Percentiles rank a stretch among this genome's conserved stretches.
These are phyloP conservation scores for Palloptera scutellata DNA, from an alignment of 2,888 invertebrate species.

Conservation along the genomic window DNA sequence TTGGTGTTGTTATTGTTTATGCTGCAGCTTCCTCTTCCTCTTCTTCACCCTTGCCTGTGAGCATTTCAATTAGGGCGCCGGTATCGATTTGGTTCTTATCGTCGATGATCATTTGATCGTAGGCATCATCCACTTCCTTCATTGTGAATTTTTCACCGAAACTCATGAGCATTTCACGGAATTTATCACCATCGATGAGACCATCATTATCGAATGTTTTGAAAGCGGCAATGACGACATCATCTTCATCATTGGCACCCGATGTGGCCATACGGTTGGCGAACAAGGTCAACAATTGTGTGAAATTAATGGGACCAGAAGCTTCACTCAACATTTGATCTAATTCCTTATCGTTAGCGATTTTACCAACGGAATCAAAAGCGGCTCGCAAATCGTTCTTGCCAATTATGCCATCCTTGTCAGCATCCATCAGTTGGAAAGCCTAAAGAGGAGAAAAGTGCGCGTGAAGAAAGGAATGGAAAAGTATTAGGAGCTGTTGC, in stretches of 20 bases:
- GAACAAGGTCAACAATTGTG: conserved; percentile 90
- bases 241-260: conserved; percentile 88
- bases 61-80: conserved; percentile 83
- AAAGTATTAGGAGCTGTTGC: neutral
- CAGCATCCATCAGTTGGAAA: conserved; percentile 95
- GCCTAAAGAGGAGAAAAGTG: conserved; percentile 68
- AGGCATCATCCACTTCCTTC: conserved; percentile 90
- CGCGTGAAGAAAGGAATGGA: conserved; percentile 5
- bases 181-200: conserved; percentile 86
- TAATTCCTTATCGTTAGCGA: conserved; percentile 89
- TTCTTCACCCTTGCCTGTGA: conserved; percentile 86
- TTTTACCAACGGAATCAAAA: conserved; percentile 90
- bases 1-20: conserved; percentile 39
- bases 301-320: conserved; percentile 93
- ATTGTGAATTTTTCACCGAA: conserved; percentile 92
- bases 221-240: conserved; percentile 91
- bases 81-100: conserved; percentile 91
- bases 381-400: conserved; percentile 91
- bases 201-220: conserved; percentile 90
- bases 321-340: conserved; percentile 89
- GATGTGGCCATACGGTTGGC: conserved; percentile 92
- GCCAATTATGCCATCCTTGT: conserved; percentile 90
- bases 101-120: conserved; percentile 92
- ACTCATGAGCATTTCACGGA: conserved; percentile 90
- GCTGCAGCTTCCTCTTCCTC: conserved; percentile 74